Evolutionary conservation across 92 coral and sea anemone genomes (phyloP), one percentile per base, ranked within the genome.

Genomic region (Porites cylindrica): DNA sequence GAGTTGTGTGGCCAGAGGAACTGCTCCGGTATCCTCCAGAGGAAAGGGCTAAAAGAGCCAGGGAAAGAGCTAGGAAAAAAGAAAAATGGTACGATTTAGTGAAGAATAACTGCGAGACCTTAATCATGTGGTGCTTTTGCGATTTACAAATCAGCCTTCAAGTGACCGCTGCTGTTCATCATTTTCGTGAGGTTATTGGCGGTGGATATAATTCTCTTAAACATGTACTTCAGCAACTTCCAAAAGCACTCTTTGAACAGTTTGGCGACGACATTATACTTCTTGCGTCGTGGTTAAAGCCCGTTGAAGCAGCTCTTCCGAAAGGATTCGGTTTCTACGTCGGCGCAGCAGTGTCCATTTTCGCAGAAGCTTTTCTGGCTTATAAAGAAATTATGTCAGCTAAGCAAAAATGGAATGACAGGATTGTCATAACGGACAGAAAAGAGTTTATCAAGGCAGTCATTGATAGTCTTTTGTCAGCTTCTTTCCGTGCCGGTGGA

Each of bases 101-200:
- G 62, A 59, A 16, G 18, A 79, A 79, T 17, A 82, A 82, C 73
- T 82, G 86, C 51, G 86, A 82, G 53, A 21, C 86, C 24, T 82
- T 82, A 10, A 78, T 82, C 8, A 82, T 82, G 86, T 69, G 60
- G 78, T 82, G 86, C 52, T 62, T 82, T 29, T 82, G 86, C 20
- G 86, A 21, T 47, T 66, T 62, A 16, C 43, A 69, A 6, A 47
- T 66, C 16, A 69, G 76, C 18, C 14, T 66, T 5, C 86, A 66
- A 26, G 38, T 20, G 51, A 63, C 70, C 3, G 0, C 0, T n/a
- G 6, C n/a, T 53, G 6, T 1, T 13, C 24, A 7, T 23, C 4
- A 11, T 14, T 4, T 68, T 1, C 1, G 13, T 26, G 73, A 68
- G 73, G 2, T 32, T 11, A 43, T 38, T 4, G 53, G 63, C 24